Percentiles rank a stretch among this genome's conserved stretches.
Evolutionary conservation across 2,888 invertebrate genomes (phyloP).

Genomic region (Cabera pusaria): DNA sequence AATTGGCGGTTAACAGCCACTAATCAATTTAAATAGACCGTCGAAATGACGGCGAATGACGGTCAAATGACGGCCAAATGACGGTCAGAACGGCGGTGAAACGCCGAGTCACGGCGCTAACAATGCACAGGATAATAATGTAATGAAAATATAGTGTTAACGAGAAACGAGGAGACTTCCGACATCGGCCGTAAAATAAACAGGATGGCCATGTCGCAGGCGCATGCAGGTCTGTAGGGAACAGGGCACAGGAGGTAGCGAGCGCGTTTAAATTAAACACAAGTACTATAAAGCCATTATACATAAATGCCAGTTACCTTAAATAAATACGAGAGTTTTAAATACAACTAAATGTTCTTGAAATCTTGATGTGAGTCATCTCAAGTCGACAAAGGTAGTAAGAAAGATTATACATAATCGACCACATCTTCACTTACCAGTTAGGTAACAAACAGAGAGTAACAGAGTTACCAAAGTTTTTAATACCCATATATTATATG

Average conservation of each 20-base stretch:
- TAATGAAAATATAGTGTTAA: slow-evolving; percentile 60
- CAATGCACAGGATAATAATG: slow-evolving; percentile 46
- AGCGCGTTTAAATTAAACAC: slow-evolving; percentile 2
- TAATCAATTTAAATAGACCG: slow-evolving; percentile 36
- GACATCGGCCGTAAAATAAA: slow-evolving; percentile 59
- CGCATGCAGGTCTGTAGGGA: slow-evolving; percentile 17
- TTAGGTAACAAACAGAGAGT: too few species aligned
- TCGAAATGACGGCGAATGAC: slow-evolving; percentile 22
- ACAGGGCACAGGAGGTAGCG: slow-evolving; percentile 30
- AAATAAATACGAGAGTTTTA: too few species aligned
- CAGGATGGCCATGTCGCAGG: slow-evolving; percentile 49
- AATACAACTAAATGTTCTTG: too few species aligned
- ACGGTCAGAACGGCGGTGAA: slow-evolving; percentile 17
- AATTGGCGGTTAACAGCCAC: slow-evolving; percentile 33
- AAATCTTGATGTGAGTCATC: too few species aligned
- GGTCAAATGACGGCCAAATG: slow-evolving; percentile 22
- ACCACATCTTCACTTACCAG: too few species aligned
- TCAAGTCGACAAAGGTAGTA: too few species aligned
- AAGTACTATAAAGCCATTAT: too few species aligned
- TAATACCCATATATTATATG: too few species aligned
- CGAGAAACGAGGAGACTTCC: slow-evolving; percentile 58
- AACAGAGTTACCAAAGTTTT: too few species aligned
- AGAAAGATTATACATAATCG: too few species aligned
- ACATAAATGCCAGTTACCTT: too few species aligned
- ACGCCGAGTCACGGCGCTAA: slow-evolving; percentile 50